phyloP scores from a whole-genome alignment of 2,797 vertebrate genomes.

The Cephalopachus bancanus region DNA sequence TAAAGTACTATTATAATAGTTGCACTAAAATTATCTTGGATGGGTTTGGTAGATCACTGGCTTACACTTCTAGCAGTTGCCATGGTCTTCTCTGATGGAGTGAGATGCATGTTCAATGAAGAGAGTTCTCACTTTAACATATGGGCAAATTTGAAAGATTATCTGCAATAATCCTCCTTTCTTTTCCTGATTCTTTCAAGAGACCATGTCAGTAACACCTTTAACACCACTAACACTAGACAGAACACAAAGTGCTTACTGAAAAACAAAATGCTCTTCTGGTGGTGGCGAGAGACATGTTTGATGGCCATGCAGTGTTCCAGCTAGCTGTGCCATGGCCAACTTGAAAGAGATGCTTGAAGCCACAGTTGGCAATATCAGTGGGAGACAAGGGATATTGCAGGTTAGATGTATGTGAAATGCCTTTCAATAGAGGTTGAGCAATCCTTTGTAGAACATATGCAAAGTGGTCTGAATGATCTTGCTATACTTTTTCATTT shows the following conservation, averaged over 20 bases:
- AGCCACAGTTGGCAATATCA: not conserved
- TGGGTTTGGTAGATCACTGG: not conserved
- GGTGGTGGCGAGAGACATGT: not conserved
- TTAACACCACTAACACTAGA: not conserved
- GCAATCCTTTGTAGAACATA: not conserved
- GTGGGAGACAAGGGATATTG: not conserved
- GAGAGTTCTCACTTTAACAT: not conserved
- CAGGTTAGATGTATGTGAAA: not conserved
- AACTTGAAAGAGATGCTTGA: not conserved
- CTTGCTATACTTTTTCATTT: slow-evolving; percentile 29
- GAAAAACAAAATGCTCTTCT: slow-evolving; percentile 50
- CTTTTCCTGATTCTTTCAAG: slow-evolving; percentile 33
- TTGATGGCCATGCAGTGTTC: not conserved
- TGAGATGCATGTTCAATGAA: not conserved
- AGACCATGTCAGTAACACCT: not conserved
- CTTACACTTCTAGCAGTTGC: slow-evolving; percentile 6
- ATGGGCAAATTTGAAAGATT: not conserved
- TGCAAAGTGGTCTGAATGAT: slow-evolving; percentile 42
- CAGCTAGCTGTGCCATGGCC: not conserved
- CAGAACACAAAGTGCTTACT: not conserved
- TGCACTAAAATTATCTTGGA: slow-evolving; percentile 40
- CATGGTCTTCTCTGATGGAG: not conserved
- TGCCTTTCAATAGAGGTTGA: not conserved
- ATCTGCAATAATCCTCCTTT: not conserved
- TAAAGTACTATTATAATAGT: slow-evolving; percentile 1